Conservation (phyloP, 2,888 invertebrate species). For the Morpho deidamia region DNA sequence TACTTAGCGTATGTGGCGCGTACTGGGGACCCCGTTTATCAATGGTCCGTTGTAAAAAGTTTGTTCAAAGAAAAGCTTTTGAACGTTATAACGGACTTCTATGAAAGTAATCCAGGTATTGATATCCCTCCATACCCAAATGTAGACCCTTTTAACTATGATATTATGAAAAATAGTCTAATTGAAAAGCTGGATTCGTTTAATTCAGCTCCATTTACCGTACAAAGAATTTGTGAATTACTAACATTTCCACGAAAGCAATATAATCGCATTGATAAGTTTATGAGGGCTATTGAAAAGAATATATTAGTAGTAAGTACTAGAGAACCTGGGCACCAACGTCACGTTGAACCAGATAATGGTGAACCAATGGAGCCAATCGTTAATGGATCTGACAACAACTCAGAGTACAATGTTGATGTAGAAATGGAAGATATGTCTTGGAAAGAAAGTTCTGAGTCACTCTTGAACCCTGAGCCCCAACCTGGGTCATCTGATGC, state of each 20-base stretch:
- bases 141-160: constrained; percentile 93
- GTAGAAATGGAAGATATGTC: constrained; percentile 76
- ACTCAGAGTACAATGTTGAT: constrained; percentile 74
- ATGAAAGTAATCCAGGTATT: constrained; percentile 85
- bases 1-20: constrained; percentile 94
- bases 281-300: constrained; percentile 97
- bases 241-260: constrained; percentile 94
- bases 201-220: constrained; percentile 95
- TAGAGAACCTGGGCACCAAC: constrained; percentile 81
- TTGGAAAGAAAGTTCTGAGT: constrained; percentile 62
- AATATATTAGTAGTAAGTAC: constrained; percentile 92
- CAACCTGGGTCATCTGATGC: constrained; percentile 64
- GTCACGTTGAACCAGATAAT: constrained; percentile 81
- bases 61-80: constrained; percentile 93
- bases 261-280: constrained; percentile 97
- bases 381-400: constrained; percentile 79
- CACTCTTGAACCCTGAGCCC: constrained; percentile 47
- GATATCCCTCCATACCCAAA: constrained; percentile 94
- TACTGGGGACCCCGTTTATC: constrained; percentile 95
- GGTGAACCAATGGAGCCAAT: constrained; percentile 80
- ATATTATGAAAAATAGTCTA: constrained; percentile 90
- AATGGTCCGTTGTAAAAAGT: constrained; percentile 92
- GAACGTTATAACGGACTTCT: constrained; percentile 91
- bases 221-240: constrained; percentile 96
- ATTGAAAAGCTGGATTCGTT: constrained; percentile 90